Evolutionary conservation across 1,140 invertebrate genomes (phyloP), one percentile per base, ranked within the genome.

Genomic region (Apis cerana): DNA sequence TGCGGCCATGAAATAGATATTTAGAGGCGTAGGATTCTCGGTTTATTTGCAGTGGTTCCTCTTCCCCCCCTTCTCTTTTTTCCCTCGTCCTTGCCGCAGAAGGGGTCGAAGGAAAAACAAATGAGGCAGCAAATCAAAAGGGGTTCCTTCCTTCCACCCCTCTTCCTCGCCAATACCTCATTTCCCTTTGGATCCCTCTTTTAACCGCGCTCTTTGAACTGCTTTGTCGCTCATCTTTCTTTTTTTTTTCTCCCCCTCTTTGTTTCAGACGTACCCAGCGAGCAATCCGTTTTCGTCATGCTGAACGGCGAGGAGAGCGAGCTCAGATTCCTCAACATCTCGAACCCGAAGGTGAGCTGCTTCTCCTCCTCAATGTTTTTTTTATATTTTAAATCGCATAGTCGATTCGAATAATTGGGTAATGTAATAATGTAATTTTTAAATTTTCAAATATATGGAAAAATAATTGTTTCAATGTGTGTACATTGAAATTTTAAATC

Each of bases 221-320:
- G 58, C 71, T 75, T 58, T 75, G 54, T 54, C n/a, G 33, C 4
- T 17, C 59, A 43, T n/a, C 27, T n/a, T 54, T 43, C 27, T 59
- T 12, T 15, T 61, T 50, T n/a, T 33, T 33, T 17, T 12, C 0
- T 54, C 12, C 21, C 48, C 15, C 10, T 85, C 52, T 85, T 89
- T 92, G 89, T 88, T 95, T 91, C 95, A 97, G 97, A 97, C 92
- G 95, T 95, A 69, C 95, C 97, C 80, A 95, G 95, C 59, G 96
- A 97, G 86, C 96, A 98, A 91, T 96, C 97, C 64, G 97, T 98
- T 77, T 97, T 97, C 67, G 97, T 99, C 78, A 96, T 98, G 95
- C 94, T 98, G 84, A 98, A 98, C 92, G 97, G 97, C 23, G 97
- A 97, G 92, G 98, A 98, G 94, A 98, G 97, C 33, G 97, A 98